These are phyloP conservation scores for Bubo blakistoni DNA, from an alignment of 2,113 vertebrate species.

Conservation along the genomic window DNA sequence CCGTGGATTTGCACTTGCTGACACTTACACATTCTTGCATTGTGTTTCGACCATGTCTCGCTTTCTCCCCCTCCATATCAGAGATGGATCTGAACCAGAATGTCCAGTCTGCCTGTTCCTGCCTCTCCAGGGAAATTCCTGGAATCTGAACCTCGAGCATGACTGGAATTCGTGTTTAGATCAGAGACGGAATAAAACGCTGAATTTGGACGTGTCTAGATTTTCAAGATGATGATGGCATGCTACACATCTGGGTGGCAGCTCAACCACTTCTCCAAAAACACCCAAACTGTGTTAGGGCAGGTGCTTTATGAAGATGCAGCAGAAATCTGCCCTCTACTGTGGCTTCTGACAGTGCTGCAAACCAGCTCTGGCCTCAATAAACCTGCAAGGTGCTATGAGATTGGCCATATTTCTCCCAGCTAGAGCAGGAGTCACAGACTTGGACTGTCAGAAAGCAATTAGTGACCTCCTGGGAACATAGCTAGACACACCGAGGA, in stretches of 20 bases:
- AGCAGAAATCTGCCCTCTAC: neutral
- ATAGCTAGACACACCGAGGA: neutral
- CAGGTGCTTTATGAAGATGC: neutral
- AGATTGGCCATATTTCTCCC: neutral
- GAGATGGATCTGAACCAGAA: constrained; percentile 51
- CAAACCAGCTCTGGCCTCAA: neutral
- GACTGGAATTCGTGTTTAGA: constrained; percentile 37
- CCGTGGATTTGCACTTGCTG: constrained; percentile 43
- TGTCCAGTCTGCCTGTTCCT: constrained; percentile 17
- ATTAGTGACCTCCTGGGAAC: neutral
- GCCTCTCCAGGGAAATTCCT: constrained; percentile 6
- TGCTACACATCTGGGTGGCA: fast-evolving
- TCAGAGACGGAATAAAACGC: neutral
- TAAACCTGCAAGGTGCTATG: neutral
- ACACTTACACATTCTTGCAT: constrained; percentile 59
- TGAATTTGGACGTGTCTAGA: neutral
- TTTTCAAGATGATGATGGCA: neutral
- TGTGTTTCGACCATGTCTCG: constrained; percentile 35
- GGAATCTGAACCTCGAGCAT: constrained; percentile 1
- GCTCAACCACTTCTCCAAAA: neutral
- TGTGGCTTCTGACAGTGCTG: neutral
- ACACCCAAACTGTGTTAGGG: neutral
- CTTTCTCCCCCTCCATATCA: neutral
- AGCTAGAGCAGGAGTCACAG: neutral
- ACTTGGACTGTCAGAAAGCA: neutral